Conservation (phyloP, 1,140 invertebrate species). For the Drosophila subpulchrella region DNA sequence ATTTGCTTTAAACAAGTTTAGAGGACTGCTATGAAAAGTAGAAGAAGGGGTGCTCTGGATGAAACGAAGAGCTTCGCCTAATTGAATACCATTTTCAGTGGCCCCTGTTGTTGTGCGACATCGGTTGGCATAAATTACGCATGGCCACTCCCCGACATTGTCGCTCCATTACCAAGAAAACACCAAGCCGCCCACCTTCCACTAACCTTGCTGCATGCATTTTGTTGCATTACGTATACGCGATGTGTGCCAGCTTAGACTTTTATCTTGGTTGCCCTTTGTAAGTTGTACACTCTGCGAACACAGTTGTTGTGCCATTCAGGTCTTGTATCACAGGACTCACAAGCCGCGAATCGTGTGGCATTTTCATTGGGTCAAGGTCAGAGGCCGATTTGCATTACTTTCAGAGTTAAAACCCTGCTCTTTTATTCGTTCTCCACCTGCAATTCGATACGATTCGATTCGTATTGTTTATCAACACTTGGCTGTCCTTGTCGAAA, state of each 20-base stretch:
- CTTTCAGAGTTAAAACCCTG: conserved; percentile 35
- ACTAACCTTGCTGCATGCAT: conserved; percentile 28
- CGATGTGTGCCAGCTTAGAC: conserved; percentile 37
- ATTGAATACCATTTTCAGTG: conserved; percentile 49
- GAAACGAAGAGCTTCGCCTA: conserved; percentile 33
- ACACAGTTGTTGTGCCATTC: conserved; percentile 12
- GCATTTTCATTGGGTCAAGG: conserved; percentile 48
- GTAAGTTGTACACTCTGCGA: conserved; percentile 13
- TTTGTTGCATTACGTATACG: conserved; percentile 36
- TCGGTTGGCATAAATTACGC: conserved; percentile 48
- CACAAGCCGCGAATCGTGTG: conserved; percentile 6
- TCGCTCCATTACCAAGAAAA: conserved; percentile 13
- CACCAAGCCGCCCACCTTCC: background rate
- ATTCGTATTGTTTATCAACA: conserved; percentile 46
- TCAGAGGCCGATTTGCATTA: conserved; percentile 47
- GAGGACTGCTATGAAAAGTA: background rate
- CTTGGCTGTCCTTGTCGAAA: conserved; percentile 33
- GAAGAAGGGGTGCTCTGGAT: background rate
- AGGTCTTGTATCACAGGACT: conserved; percentile 19
- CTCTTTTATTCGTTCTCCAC: background rate
- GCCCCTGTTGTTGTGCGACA: conserved; percentile 5
- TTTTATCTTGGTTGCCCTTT: conserved; percentile 54
- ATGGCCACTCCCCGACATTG: conserved; percentile 33
- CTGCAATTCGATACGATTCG: conserved; percentile 27
- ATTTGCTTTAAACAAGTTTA: conserved; percentile 45